These are phyloP conservation scores for Sinosuthora webbiana DNA, from an alignment of 2,113 vertebrate genomes.

Conservation along the genomic window DNA sequence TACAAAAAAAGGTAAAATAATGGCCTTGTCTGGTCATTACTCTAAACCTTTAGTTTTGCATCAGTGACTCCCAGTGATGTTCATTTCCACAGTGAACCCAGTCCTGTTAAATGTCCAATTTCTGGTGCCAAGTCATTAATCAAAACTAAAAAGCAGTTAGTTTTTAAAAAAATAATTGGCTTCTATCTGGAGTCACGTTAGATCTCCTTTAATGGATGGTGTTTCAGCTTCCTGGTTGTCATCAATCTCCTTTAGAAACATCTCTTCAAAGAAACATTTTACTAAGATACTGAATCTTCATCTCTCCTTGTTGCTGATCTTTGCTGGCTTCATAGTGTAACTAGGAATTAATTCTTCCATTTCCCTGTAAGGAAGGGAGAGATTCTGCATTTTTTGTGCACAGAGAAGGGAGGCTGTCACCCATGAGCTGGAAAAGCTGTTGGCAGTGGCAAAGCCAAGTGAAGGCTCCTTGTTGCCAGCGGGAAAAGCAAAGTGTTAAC, in stretches of 20 bases:
- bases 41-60: slow-evolving; percentile 7
- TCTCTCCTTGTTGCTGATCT: neutral
- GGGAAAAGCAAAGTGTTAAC: neutral
- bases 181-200: neutral
- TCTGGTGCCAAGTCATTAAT: slow-evolving; percentile 55
- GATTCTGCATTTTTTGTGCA: neutral
- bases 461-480: neutral
- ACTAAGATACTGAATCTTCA: neutral
- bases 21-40: neutral
- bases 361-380: neutral
- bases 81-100: neutral
- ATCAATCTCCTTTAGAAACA: slow-evolving; percentile 32
- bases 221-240: neutral
- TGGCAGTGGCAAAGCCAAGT: neutral
- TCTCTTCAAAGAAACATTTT: slow-evolving; percentile 5
- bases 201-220: slow-evolving; percentile 12
- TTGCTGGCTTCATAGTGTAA: neutral
- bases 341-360: neutral
- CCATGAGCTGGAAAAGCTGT: neutral
- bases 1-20: neutral
- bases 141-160: neutral
- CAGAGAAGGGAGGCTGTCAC: neutral
- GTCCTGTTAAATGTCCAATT: neutral
- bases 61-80: slow-evolving; percentile 2
- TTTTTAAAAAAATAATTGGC: neutral